Base-by-base conservation (phyloP, 2,113 vertebrate species). In the Pollachius pollachius region DNA sequence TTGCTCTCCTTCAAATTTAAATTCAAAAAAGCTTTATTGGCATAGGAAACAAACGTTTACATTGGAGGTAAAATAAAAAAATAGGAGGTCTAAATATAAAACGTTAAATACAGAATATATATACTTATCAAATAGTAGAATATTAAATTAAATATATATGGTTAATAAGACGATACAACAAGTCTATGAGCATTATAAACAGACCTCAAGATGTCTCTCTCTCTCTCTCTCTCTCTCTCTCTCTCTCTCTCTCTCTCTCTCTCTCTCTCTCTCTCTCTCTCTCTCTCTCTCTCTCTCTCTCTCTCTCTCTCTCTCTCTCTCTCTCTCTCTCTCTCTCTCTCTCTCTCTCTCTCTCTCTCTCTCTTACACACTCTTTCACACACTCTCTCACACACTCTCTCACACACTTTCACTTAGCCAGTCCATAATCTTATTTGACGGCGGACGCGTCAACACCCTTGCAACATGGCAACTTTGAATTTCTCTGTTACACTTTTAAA, bases 391-490 rank as follows among this genome's bases (percentile, higher is more conserved):
- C 23, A 23, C 21, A 2, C 21, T 1, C 21, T 23, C n/a, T 60
- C n/a, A n/a, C 18, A 61, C 59, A 21, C 18, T 13, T 61, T 23
- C 15, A 16, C 54, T 57, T 57, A 48, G 41, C 8, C 12, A 48
- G 1, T 48, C 41, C 8, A 34, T 34, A 13, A 48, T 13, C 41
- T 48, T 13, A 48, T 48, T 48, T 12, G 41, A 48, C 41, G 5
- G 9, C 9, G 41, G 41, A 48, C 41, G 41, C 41, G 12, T 13
- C 17, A 37, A 18, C 21, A 27, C 16, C 37, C 30, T 8, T 18
- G n/a, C 19, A 69, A 5, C 18, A 87, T 87, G 85, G 72, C 64
- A 68, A 48, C 56, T 37, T 69, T 83, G n/a, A 70, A 65, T 19
- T 65, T 58, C 1, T 73, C 81, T 19, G 74, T 76, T 3, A 66